Evolutionary conservation across 2,797 vertebrate genomes (phyloP).

Genomic region (Gambelia wislizenii): DNA sequence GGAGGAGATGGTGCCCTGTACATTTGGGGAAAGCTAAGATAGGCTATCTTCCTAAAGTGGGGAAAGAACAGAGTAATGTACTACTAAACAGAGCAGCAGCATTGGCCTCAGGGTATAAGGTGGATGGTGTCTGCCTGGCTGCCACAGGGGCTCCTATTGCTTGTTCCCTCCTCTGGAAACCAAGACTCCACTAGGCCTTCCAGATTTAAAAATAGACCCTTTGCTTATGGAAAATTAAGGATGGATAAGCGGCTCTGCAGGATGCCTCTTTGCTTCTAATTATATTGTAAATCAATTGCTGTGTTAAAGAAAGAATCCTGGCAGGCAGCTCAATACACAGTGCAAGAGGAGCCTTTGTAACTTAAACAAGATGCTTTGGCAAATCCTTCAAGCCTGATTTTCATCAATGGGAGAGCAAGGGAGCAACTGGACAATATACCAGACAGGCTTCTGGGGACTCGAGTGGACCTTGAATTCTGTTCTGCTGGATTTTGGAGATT

Average conservation of each 20-base stretch:
- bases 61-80: neutral
- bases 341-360: neutral
- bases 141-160: neutral
- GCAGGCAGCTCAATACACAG: neutral
- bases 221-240: constrained; percentile 75
- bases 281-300: constrained; percentile 57
- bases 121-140: neutral
- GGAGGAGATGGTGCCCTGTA: neutral
- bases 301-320: neutral
- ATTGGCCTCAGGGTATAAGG: neutral
- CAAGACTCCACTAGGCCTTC: constrained; percentile 48
- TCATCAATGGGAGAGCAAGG: neutral
- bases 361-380: constrained; percentile 22
- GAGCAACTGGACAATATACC: neutral
- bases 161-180: neutral
- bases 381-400: neutral
- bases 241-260: constrained; percentile 66
- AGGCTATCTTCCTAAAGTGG: neutral
- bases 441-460: fast-evolving
- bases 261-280: constrained; percentile 52
- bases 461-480: neutral
- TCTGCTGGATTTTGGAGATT: neutral
- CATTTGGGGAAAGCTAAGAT: neutral
- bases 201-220: constrained; percentile 74
- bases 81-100: neutral